phyloP scores from a whole-genome alignment of 2,888 invertebrate species.

The Papilio demoleus region DNA sequence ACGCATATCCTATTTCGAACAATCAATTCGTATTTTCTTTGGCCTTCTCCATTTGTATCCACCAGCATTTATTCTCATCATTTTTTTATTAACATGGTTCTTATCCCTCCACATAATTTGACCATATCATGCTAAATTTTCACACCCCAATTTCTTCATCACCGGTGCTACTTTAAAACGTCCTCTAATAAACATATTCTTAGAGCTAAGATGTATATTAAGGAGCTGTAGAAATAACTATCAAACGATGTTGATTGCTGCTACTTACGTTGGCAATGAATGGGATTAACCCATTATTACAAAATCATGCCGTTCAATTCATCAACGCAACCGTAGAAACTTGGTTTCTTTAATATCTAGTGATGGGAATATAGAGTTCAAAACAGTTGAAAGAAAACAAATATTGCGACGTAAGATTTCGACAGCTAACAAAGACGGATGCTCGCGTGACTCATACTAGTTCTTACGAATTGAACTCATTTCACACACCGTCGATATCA shows the following conservation, averaged over 20 bases:
- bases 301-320: neutral
- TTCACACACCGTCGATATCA: slow-evolving; percentile 51
- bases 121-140: too few species aligned
- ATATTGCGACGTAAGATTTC: neutral
- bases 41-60: too few species aligned
- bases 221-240: neutral
- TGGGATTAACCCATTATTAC: neutral
- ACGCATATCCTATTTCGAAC: too few species aligned
- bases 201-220: neutral
- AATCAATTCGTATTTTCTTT: too few species aligned
- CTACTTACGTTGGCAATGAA: neutral
- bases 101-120: too few species aligned
- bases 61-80: too few species aligned
- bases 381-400: neutral
- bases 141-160: too few species aligned
- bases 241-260: neutral
- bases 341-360: neutral
- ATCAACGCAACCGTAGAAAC: neutral
- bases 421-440: slow-evolving; percentile 25
- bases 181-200: neutral
- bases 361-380: neutral
- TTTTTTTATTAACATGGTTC: too few species aligned
- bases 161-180: too few species aligned
- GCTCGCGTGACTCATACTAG: slow-evolving; percentile 32
- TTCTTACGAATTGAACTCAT: slow-evolving; percentile 31